Evolutionary conservation across 1,140 invertebrate species (phyloP).

Genomic region (Phocides pigmalion): DNA sequence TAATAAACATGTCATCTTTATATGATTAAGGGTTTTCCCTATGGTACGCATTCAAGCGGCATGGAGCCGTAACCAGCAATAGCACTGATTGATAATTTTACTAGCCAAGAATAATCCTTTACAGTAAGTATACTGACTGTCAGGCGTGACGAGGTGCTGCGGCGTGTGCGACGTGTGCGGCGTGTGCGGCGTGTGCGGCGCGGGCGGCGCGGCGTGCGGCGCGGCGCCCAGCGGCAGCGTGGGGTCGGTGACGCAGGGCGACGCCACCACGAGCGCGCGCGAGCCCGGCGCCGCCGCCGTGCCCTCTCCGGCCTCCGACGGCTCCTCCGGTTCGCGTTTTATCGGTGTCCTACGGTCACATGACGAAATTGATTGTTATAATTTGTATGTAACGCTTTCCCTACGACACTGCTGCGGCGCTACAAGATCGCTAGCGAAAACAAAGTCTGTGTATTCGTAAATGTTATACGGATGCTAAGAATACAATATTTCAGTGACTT

Average conservation of each 20-base stretch:
- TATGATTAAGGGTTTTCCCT: too few species aligned
- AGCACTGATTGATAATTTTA: not conserved
- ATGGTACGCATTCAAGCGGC: too few species aligned
- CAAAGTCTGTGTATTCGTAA: too few species aligned
- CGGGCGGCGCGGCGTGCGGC: constrained; percentile 36
- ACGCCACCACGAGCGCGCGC: constrained; percentile 67
- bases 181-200: constrained; percentile 40
- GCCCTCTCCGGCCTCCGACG: constrained; percentile 13
- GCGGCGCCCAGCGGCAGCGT: constrained; percentile 63
- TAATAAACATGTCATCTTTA: too few species aligned
- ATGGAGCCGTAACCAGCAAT: too few species aligned
- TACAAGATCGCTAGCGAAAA: too few species aligned
- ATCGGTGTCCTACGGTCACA: constrained; percentile 57
- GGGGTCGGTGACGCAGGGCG: constrained; percentile 77
- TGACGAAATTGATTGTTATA: too few species aligned
- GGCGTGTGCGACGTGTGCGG: constrained; percentile 32
- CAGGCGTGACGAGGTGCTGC: constrained; percentile 61
- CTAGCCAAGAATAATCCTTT: not conserved
- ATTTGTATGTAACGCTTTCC: too few species aligned
- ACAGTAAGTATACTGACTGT: constrained; percentile 55
- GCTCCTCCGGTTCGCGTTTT: constrained; percentile 61
- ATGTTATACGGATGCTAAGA: too few species aligned
- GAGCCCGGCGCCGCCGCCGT: constrained; percentile 42
- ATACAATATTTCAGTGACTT: too few species aligned
- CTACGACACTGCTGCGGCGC: too few species aligned